Base-by-base conservation (phyloP, 2,888 invertebrate genomes). In the Eristalis pertinax region DNA sequence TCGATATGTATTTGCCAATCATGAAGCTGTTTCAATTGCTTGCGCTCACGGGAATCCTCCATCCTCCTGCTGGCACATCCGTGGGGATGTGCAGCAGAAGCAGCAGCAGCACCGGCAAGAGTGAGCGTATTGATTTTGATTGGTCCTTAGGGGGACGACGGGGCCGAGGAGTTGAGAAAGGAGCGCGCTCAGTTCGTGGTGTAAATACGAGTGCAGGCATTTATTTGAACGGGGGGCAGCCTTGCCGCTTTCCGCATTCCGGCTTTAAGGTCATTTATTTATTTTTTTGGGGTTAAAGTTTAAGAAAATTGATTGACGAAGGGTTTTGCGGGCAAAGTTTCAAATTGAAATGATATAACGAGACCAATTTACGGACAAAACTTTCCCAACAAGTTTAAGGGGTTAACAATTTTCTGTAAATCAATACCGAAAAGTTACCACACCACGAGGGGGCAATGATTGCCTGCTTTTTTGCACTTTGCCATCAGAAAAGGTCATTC, bases 11-110 rank as follows among this genome's bases (percentile, higher is more conserved):
- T 50, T 50, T 50, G 50, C 50, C 50, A 50, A 50, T 50, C 50
- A 50, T 74, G 65, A 77, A 85, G 85, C 68, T 32, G 32, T 32
- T 70, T 73, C 69, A 69, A 77, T 74, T 77, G 69, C 68, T 82
- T 78, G 63, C 69, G 82, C 68, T 68, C 72, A 64, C 19, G 50
- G 50, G 50, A 50, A 50, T 50, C 50, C 5, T 50, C 32, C 32
- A 1, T 32, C 32, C 32, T 32, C 32, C 32, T 32, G 5, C 19
- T 19, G 19, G 50, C 19, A 8, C 19, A n/a, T 19, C 50, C 50
- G 8, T 50, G 19, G 8, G 8, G 43, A 13, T 10, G 8, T 38
- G 38, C 38, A 13, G 11, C 38, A 1, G 13, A 11, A 13, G 38
- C 38, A 38, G 13, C 38, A 38, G 13, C 38, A 38, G 38, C 38